Base-by-base conservation (phyloP, 2,797 vertebrate genomes). In the Pangasius mekongensis region DNA sequence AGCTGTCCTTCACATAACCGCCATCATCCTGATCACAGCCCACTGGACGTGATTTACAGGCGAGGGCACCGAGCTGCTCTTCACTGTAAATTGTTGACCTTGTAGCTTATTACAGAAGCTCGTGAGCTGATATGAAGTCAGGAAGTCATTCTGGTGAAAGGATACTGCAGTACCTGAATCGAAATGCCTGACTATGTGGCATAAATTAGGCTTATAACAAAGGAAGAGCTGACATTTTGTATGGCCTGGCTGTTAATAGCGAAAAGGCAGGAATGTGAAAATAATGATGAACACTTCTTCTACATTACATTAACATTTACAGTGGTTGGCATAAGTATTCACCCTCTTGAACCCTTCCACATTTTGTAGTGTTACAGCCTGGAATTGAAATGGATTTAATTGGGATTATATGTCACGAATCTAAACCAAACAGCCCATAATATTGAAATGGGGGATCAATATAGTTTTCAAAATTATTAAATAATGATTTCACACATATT, bases 41-140 rank as follows among this genome's bases (percentile, higher is more conserved):
- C 90, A 0, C 47, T 73, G 52, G n/a, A 80, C 43, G 5, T 87
- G 76, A 87, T 87, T 87, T 87, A 80, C 86, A 69, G 16, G n/a
- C 60, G 1, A 36, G 56, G 6, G 43, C 67, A 86, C 71, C 58
- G 18, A 60, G 58, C 60, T 80, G 74, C n/a, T 14, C 60, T 7
- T 86, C 56, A 67, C 36, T 67, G 5, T 13, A 24, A 3, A 54
- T 27, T 20, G 20, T 52, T 81, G 62, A 78, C 86, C 86, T 87
- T 87, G 86, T 67, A 36, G 76, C 76, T 52, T 27, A 62, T 60
- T 87, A 60, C 24, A 33, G 36, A 87, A 60, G 33, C 30, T 11
- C 5, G 1, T 83, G 60, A 39, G 56, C 10, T 54, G 77, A 83
- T 83, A 74, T 71, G 24, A 87, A 62, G 5, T 86, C 71, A 80